A percentile compares a stretch with the other conserved stretches of the same genome.
Conservation (phyloP, 2,113 vertebrate species). For the Pangasianodon hypophthalmus region DNA sequence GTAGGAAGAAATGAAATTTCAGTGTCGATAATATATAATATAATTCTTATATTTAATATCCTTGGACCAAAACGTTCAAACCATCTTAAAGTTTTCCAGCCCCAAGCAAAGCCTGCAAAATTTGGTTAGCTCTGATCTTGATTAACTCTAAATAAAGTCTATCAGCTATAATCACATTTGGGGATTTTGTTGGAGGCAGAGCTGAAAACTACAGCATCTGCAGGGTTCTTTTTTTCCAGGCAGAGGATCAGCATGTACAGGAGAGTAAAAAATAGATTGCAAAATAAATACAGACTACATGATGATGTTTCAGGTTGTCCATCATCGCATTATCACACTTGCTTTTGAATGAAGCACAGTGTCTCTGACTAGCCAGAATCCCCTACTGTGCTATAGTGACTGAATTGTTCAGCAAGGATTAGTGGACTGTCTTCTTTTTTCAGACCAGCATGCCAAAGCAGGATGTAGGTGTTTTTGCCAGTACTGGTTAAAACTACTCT, state of each 20-base stretch:
- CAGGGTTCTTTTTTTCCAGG: no score
- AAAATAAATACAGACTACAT: neutral
- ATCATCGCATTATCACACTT: neutral
- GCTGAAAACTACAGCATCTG: neutral
- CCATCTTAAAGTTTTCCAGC: neutral
- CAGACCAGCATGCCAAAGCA: neutral
- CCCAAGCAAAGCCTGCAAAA: neutral
- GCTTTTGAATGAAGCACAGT: neutral
- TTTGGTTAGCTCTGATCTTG: neutral
- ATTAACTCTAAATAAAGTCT: constrained; percentile 9
- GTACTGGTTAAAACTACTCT: neutral
- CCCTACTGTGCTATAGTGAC: neutral
- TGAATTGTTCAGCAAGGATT: neutral
- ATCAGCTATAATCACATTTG: neutral
- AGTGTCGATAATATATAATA: neutral
- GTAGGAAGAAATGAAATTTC: neutral
- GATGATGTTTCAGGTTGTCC: constrained; percentile 18
- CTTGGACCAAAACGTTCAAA: neutral
- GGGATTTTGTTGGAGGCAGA: neutral
- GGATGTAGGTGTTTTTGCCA: neutral
- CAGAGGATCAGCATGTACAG: neutral
- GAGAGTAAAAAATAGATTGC: constrained; percentile 9
- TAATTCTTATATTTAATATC: neutral
- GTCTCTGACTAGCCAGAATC: neutral
- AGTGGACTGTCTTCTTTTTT: neutral